Base-by-base conservation (phyloP, 2,113 vertebrate species). In the Isichthys henryi region DNA sequence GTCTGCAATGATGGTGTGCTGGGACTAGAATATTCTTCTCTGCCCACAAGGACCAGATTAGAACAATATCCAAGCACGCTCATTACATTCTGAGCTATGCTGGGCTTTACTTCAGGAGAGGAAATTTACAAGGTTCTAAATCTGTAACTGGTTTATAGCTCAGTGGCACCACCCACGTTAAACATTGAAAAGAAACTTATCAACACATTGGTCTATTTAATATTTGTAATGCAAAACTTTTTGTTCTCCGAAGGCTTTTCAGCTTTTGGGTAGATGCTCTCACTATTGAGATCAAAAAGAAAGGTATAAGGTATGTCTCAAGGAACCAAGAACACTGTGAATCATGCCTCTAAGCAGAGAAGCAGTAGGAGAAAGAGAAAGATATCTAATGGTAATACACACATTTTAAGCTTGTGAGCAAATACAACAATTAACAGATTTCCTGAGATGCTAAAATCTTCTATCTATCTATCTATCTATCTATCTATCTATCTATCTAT, bases 391-490 rank as follows among this genome's bases (percentile, higher is more conserved):
- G 45, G 19, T n/a, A 23, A 84, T 23, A 84, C 6, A 19, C 21
- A 84, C 8, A 48, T 84, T 84, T 74, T 90, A 90, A 87, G 23
- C 43, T 91, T 91, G 90, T 88, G 77, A 92, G 92, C 86, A 92
- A 92, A 91, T 50, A 70, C 70, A 88, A 88, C 50, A 17, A 80
- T 45, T 86, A 88, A 21, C 21, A 86, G 39, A 82, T 58, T 35
- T 88, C 85, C 4, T 19, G 43, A 4, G 27, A 43, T 88, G 74
- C 49, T 50, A 35, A 46, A 46, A 45, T 82, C 35, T 21, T 43
- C 19, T 19, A 19, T 53, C 52, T 53, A 53, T 52, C 50, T 52
- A 52, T 53, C 52, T 39, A 35, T 62, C 23, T 52, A 52, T 52
- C 50, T 52, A 19, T 52, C 50, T 52, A 17, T 53, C 52, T 53